phyloP scores from a whole-genome alignment of 1,140 invertebrate species.

The Eumeta japonica region DNA sequence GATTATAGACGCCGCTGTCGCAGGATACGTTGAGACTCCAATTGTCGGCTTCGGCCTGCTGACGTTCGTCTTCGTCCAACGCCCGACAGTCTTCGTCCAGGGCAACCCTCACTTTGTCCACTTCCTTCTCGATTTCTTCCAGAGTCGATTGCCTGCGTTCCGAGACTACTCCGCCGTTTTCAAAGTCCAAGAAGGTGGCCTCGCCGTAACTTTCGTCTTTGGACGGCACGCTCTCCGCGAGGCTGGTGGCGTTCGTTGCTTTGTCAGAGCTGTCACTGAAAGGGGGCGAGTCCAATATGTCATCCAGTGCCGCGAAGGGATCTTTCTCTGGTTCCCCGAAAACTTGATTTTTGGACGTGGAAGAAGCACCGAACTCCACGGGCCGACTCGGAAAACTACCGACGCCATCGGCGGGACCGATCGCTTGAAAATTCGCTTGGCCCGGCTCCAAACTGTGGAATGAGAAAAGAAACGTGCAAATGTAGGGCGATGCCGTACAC shows the following conservation, averaged over 20 bases:
- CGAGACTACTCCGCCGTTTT: constrained; percentile 29
- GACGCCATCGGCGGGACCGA: constrained; percentile 29
- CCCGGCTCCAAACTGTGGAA: constrained; percentile 57
- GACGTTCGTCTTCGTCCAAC: constrained; percentile 43
- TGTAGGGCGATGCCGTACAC: constrained; percentile 36
- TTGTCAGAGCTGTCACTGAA: constrained; percentile 21
- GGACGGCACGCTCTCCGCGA: constrained; percentile 17
- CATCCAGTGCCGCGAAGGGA: constrained; percentile 26
- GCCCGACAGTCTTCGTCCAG: constrained; percentile 51
- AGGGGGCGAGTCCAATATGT: constrained; percentile 28
- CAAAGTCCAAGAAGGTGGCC: constrained; percentile 46
- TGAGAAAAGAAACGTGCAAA: constrained; percentile 54
- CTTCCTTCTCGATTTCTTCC: constrained; percentile 51
- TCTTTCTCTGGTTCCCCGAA: constrained; percentile 32
- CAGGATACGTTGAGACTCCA: constrained; percentile 56
- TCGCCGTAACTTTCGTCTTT: constrained; percentile 44
- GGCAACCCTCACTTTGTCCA: constrained; percentile 53
- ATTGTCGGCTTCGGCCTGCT: constrained; percentile 47
- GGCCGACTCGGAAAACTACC: constrained; percentile 52
- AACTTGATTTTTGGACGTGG: constrained; percentile 21
- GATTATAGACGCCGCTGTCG: constrained; percentile 59
- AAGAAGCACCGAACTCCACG: constrained; percentile 48
- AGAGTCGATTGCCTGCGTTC: constrained; percentile 37
- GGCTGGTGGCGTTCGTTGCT: constrained; percentile 18
- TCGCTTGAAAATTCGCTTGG: constrained; percentile 56